Evolutionary conservation across 2,113 vertebrate genomes (phyloP).

Genomic region (Hemichromis elongatus): DNA sequence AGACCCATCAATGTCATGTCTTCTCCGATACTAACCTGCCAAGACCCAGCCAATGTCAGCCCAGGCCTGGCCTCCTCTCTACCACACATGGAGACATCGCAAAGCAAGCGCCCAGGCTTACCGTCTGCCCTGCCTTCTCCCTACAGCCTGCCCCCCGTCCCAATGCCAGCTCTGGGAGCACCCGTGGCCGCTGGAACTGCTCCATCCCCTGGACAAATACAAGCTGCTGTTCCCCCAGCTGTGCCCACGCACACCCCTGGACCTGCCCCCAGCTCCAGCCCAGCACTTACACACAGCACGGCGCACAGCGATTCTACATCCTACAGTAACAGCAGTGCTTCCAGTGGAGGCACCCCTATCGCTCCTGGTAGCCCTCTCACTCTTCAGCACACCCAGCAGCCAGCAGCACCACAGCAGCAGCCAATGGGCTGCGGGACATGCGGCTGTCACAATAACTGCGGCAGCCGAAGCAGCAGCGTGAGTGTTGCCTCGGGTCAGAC

Average conservation of each 20-base stretch:
- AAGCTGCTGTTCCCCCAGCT: slow-evolving; percentile 74
- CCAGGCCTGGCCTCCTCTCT: slow-evolving; percentile 73
- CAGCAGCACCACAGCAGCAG: slow-evolving; percentile 73
- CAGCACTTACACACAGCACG: slow-evolving; percentile 85
- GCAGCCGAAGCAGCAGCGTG: slow-evolving; percentile 39
- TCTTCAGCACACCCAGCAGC: slow-evolving; percentile 66
- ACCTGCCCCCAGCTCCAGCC: slow-evolving; percentile 84
- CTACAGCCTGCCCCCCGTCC: slow-evolving; percentile 70
- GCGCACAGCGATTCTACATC: slow-evolving; percentile 85
- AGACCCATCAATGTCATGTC: slow-evolving; percentile 74
- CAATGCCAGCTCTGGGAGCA: slow-evolving; percentile 70
- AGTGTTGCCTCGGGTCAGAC: slow-evolving; percentile 45
- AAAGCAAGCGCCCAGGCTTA: slow-evolving; percentile 77
- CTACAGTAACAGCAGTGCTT: slow-evolving; percentile 78
- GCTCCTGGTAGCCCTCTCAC: slow-evolving; percentile 42
- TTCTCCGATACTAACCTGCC: slow-evolving; percentile 68
- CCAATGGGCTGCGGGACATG: slow-evolving; percentile 84
- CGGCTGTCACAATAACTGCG: slow-evolving; percentile 88
- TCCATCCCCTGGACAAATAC: slow-evolving; percentile 72
- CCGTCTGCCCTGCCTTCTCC: slow-evolving; percentile 74
- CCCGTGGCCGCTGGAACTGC: slow-evolving; percentile 54
- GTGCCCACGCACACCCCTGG: slow-evolving; percentile 88
- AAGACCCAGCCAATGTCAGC: slow-evolving; percentile 51
- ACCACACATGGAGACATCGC: slow-evolving; percentile 76
- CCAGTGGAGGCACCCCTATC: slow-evolving; percentile 67